These are phyloP conservation scores for Brachionus manjavacas DNA, from an alignment of 1,140 invertebrate genomes.

Conservation along the genomic window DNA sequence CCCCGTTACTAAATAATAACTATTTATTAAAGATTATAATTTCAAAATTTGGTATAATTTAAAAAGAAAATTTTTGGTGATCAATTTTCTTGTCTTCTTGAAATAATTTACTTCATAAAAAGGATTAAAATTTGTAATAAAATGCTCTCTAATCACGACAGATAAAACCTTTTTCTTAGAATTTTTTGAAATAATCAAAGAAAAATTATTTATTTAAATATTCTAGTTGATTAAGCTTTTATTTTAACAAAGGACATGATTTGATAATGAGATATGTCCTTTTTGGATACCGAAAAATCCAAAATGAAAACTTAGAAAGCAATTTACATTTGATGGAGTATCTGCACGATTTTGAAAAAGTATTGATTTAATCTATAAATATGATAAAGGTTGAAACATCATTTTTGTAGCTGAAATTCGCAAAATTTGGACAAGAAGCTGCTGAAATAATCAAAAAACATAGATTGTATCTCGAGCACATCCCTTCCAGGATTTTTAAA, in stretches of 20 bases:
- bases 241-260: not conserved
- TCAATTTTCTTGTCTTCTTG: too few species aligned
- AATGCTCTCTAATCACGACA: too few species aligned
- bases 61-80: too few species aligned
- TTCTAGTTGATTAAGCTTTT: not conserved
- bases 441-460: not conserved
- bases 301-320: not conserved
- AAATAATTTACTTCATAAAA: too few species aligned
- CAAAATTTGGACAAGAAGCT: not conserved
- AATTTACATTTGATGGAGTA: not conserved
- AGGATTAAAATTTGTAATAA: too few species aligned
- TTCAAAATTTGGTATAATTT: too few species aligned
- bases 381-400: not conserved
- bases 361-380: not conserved
- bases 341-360: not conserved
- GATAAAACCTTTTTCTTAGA: too few species aligned
- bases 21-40: too few species aligned
- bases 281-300: not conserved
- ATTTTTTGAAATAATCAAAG: too few species aligned
- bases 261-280: conserved; percentile 8
- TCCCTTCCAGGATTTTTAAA: conserved; percentile 11
- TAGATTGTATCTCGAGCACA: not conserved
- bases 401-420: not conserved
- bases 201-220: too few species aligned
- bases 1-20: too few species aligned